Conservation (phyloP, 2,888 invertebrate genomes). For the Vandiemenella viatica region DNA sequence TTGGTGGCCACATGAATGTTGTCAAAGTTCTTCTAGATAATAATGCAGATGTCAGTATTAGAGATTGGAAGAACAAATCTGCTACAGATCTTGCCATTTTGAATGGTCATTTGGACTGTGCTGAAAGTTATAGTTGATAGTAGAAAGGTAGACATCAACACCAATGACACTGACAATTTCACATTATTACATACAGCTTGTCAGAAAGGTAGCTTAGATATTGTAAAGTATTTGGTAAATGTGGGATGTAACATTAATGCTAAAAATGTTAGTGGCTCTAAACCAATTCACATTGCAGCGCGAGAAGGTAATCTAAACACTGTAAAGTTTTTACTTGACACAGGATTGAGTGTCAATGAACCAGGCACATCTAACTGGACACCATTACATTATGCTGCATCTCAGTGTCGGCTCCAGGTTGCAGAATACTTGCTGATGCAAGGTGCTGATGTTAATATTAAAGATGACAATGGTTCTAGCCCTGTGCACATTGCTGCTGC, state of each 20-base stretch:
- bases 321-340: background rate
- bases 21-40: slow-evolving; percentile 1
- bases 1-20: slow-evolving; percentile 2
- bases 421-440: background rate
- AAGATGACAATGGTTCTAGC: background rate
- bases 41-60: slow-evolving; percentile 6
- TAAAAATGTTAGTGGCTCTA: background rate
- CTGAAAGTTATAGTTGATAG: slow-evolving; percentile 13
- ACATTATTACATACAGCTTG: background rate
- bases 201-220: background rate
- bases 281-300: slow-evolving; percentile 2
- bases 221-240: background rate
- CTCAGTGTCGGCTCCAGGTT: background rate
- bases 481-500: slow-evolving; percentile 6
- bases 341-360: background rate
- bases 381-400: slow-evolving; percentile 1
- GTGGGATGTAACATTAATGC: background rate
- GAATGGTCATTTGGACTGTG: slow-evolving; percentile 18
- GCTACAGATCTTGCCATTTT: slow-evolving; percentile 19
- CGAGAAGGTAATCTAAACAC: background rate
- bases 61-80: slow-evolving; percentile 8
- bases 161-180: background rate
- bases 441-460: slow-evolving; percentile 2
- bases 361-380: background rate
- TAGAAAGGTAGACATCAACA: slow-evolving; percentile 14